A percentile compares a stretch with the other conserved stretches of the same genome.
Evolutionary conservation across 2,888 invertebrate species (phyloP).

Genomic region (Apomyelois bistriatella): DNA sequence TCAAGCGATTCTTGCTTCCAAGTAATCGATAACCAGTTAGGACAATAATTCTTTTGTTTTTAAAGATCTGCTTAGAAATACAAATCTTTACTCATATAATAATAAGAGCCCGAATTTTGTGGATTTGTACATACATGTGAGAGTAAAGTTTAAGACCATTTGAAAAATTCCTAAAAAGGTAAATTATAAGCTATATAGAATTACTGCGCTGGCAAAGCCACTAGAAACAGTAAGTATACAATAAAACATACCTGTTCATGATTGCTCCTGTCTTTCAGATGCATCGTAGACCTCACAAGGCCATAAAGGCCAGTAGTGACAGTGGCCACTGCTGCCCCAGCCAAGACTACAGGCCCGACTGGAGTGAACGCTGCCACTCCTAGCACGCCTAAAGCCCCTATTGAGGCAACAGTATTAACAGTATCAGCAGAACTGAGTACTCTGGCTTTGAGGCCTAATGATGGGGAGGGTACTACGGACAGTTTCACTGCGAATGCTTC

Average conservation of each 20-base stretch:
- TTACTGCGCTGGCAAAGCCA: too few species aligned
- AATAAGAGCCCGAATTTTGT: too few species aligned
- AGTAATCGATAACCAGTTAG: too few species aligned
- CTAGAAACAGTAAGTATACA: too few species aligned
- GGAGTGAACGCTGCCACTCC: conserved; percentile 74
- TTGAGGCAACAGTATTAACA: conserved; percentile 59
- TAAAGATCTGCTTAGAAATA: too few species aligned
- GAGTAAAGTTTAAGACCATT: too few species aligned
- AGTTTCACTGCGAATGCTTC: conserved; percentile 56
- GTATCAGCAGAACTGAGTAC: conserved; percentile 65
- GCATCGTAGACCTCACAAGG: conserved; percentile 67
- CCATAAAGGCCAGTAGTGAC: conserved; percentile 74
- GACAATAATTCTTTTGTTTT: too few species aligned
- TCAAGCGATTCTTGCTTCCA: too few species aligned
- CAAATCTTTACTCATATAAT: too few species aligned
- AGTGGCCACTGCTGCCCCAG: conserved; percentile 67
- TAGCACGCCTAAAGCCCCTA: conserved; percentile 73
- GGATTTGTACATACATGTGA: too few species aligned
- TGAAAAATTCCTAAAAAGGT: too few species aligned
- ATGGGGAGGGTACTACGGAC: conserved; percentile 61
- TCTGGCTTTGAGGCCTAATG: conserved; percentile 55
- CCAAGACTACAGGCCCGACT: conserved; percentile 67
- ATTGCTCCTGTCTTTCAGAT: conserved; percentile 64
- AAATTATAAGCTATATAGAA: too few species aligned
- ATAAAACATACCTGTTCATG: conserved; percentile 69